Percentiles rank a stretch among this genome's conserved stretches.
These are phyloP conservation scores for Nephrotoma guestfalica DNA, from an alignment of 2,888 invertebrate genomes.

Conservation along the genomic window DNA sequence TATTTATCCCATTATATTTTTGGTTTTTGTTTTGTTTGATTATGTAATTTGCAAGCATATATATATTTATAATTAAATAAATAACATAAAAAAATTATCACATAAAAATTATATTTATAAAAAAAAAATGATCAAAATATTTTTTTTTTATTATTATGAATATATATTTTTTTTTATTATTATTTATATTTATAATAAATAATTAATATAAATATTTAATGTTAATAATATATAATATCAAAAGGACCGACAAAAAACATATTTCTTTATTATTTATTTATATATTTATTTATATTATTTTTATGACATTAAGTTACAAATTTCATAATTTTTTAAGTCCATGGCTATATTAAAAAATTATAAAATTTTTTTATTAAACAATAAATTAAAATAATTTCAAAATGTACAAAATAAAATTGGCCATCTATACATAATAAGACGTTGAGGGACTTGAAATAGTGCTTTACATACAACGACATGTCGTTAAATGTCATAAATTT, in stretches of 20 bases:
- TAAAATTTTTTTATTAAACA: neutral
- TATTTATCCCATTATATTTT: neutral
- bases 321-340: neutral
- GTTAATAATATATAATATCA: neutral
- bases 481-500: neutral
- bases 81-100: neutral
- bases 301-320: neutral
- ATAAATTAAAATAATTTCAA: neutral
- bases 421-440: neutral
- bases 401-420: neutral
- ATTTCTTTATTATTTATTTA: neutral
- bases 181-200: neutral
- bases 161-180: neutral
- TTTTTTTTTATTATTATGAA: neutral
- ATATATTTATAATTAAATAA: neutral
- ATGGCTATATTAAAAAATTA: neutral
- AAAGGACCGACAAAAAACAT: neutral
- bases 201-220: neutral
- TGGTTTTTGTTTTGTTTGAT: neutral
- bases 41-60: neutral
- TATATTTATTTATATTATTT: neutral
- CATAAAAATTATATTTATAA: neutral
- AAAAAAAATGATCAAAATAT: neutral
- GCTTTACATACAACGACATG: neutral
- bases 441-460: neutral